Percentiles rank a stretch among this genome's conserved stretches.
Conservation (phyloP, 2,888 invertebrate species). For the Enchytraeus crypticus region DNA sequence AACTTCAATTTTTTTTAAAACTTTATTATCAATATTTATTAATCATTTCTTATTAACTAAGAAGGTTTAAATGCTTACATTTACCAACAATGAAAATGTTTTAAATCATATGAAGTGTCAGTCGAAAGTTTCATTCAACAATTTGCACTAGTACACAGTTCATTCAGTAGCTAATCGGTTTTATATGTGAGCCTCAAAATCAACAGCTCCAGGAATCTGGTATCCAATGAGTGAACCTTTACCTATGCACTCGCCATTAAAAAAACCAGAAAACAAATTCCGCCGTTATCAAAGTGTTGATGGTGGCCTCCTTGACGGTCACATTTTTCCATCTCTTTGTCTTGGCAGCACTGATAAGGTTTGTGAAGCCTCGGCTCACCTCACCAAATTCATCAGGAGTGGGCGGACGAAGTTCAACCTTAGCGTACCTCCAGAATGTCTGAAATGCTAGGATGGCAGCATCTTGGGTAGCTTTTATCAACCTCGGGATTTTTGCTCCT, state of each 20-base stretch:
- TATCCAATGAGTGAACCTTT: slow-evolving; percentile 78
- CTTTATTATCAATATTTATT: too few relatives aligned
- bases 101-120: too few relatives aligned
- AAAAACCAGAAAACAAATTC: slow-evolving; percentile 94
- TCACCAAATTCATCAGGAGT: slow-evolving; percentile 64
- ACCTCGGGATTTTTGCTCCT: too few relatives aligned
- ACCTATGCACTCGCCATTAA: slow-evolving; percentile 90
- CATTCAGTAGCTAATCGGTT: too few relatives aligned
- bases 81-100: too few relatives aligned
- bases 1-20: too few relatives aligned
- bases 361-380: slow-evolving; percentile 61
- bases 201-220: slow-evolving; percentile 36
- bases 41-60: too few relatives aligned
- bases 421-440: slow-evolving; percentile 67
- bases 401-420: slow-evolving; percentile 78
- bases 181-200: slow-evolving; percentile 25
- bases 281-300: slow-evolving; percentile 78
- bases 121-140: too few relatives aligned
- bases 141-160: too few relatives aligned
- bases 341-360: slow-evolving; percentile 63
- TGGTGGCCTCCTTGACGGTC: slow-evolving; percentile 73
- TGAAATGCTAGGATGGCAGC: slow-evolving; percentile 28
- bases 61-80: too few relatives aligned
- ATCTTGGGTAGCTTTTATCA: slow-evolving; percentile 9
- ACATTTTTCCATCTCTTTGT: slow-evolving; percentile 73